Conservation (phyloP, 2,888 invertebrate genomes). For the Himalopsyche japonica region DNA sequence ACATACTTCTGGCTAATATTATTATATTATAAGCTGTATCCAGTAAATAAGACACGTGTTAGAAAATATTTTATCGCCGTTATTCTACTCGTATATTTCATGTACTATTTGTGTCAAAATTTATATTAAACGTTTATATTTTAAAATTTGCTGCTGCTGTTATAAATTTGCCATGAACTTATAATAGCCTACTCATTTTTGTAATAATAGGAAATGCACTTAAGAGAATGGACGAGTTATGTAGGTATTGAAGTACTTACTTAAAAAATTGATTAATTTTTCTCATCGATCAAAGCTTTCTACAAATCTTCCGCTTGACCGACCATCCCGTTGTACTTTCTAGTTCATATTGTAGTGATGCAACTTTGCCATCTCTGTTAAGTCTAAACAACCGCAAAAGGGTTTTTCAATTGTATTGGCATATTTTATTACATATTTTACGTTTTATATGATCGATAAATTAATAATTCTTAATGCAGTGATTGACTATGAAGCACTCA, state of each 20-base stretch:
- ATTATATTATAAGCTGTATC: too few species aligned
- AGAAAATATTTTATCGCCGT: too few species aligned
- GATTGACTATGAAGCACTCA: too few species aligned
- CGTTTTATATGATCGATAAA: too few species aligned
- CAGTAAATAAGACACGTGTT: too few species aligned
- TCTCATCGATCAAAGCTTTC: not conserved
- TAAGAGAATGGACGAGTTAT: not conserved
- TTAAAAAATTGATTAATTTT: not conserved
- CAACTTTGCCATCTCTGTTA: not conserved
- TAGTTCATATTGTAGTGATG: not conserved
- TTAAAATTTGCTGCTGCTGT: too few species aligned
- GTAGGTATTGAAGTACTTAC: not conserved
- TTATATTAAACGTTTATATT: too few species aligned
- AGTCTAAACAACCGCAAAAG: not conserved
- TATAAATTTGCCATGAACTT: not conserved
- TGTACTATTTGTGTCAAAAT: too few species aligned
- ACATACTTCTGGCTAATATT: too few species aligned
- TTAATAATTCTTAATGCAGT: too few species aligned
- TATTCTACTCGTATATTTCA: too few species aligned
- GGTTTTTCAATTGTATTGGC: not conserved
- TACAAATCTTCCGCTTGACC: not conserved
- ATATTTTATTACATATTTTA: too few species aligned
- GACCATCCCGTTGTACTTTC: not conserved
- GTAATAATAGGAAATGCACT: not conserved
- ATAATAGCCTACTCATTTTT: not conserved